phyloP scores from a whole-genome alignment of 2,797 vertebrate species.

The Nannoperca australis region DNA sequence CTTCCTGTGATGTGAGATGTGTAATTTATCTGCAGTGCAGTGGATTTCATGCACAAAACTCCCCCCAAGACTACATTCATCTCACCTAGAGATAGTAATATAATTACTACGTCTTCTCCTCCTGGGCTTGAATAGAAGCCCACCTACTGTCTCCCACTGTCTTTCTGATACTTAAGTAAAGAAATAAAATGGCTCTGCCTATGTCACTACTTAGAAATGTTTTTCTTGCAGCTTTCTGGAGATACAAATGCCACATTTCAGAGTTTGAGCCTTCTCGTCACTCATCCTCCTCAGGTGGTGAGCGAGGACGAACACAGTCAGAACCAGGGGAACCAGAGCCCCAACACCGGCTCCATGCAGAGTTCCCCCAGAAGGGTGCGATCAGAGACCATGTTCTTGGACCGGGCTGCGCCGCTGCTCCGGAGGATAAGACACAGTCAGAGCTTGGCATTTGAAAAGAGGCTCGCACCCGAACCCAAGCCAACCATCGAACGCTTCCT shows the following conservation, averaged over 20 bases:
- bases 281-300: conserved; percentile 84
- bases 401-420: conserved; percentile 91
- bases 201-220: neutral
- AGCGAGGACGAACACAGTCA: conserved; percentile 97
- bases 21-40: conserved; percentile 8
- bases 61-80: neutral
- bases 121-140: conserved; percentile 6
- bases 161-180: neutral
- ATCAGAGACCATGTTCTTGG: conserved; percentile 93
- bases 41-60: conserved; percentile 2
- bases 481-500: conserved; percentile 97
- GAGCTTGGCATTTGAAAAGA: conserved; percentile 96
- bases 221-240: neutral
- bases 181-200: neutral
- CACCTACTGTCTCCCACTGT: neutral
- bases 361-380: conserved; percentile 94
- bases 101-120: neutral
- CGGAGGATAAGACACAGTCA: conserved; percentile 95
- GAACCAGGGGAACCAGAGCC: conserved; percentile 91
- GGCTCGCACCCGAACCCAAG: conserved; percentile 93
- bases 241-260: neutral
- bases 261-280: neutral
- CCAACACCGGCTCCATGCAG: conserved; percentile 91
- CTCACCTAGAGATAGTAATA: conserved; percentile 7
- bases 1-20: neutral